Evolutionary conservation across 2,797 vertebrate species (phyloP), one percentile per base, ranked within the genome.

Genomic region (Molothrus aeneus): DNA sequence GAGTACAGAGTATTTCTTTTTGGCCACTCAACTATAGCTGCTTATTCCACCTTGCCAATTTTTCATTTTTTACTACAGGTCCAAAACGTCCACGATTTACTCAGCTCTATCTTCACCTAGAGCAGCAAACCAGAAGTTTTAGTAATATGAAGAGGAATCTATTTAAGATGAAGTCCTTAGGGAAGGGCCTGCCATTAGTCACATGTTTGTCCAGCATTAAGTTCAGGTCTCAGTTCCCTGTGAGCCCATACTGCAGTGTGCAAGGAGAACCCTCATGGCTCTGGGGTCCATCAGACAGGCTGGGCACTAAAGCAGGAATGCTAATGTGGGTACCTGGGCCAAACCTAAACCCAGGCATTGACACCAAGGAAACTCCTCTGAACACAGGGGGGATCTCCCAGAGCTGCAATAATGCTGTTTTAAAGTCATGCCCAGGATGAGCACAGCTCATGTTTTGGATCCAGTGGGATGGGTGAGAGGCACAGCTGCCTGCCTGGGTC

Each of bases 61-160:
- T 91, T 81, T 92, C 61, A 69, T 51, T 90, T 78, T 68, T 68
- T 65, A 81, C 40, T 48, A 45, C 36, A 34, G 42, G 70, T 50
- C 59, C 57, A 71, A 84, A 93, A 70, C 10, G 71, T 3, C 45
- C 28, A n/a, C 0, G 0, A 71, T 54, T 80, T 90, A 75, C 80
- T 86, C 45, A 60, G 63, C 57, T 91, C 60, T 64, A 15, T 8
- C 51, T 80, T 85, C 53, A 48, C 57, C 42, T 34, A 38, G 26
- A 79, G 74, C 3, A 2, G 56, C 32, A 88, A 93, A 82, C 3
- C 17, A 79, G 73, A 84, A 80, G 32, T 73, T 72, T 60, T 43
- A 60, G 45, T 81, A 91, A 70, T 73, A 60, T 54, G 42, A 79
- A 73, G 42, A 85, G 38, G 28, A 80, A 84, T 48, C 43, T 86